These are phyloP conservation scores for Drosophila tripunctata DNA, from an alignment of 2,888 invertebrate species.

Conservation along the genomic window DNA sequence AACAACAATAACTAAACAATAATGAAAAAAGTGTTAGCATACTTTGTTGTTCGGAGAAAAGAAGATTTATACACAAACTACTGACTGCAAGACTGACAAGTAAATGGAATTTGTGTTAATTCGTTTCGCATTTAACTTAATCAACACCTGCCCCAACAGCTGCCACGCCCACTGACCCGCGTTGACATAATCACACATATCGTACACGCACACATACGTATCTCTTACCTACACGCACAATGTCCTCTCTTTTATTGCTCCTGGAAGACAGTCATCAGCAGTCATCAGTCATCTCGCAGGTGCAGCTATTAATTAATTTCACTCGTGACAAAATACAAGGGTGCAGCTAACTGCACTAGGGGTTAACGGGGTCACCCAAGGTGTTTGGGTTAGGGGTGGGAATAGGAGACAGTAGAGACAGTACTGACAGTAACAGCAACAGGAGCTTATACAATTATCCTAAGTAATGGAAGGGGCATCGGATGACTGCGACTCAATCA, in stretches of 20 bases:
- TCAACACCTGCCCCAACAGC: slow-evolving; percentile 41
- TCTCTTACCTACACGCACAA: slow-evolving; percentile 23
- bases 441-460: slow-evolving; percentile 49
- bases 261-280: slow-evolving; percentile 49
- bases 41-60: slow-evolving; percentile 48
- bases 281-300: slow-evolving; percentile 61
- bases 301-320: slow-evolving; percentile 58
- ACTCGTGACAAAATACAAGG: slow-evolving; percentile 13
- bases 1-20: slow-evolving; percentile 31
- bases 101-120: slow-evolving; percentile 36
- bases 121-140: slow-evolving; percentile 44
- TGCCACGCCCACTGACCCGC: slow-evolving; percentile 34
- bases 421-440: too few species aligned
- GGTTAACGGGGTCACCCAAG: background rate
- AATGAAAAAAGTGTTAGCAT: slow-evolving; percentile 65
- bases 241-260: slow-evolving; percentile 47
- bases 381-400: background rate
- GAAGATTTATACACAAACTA: slow-evolving; percentile 46
- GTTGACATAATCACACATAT: slow-evolving; percentile 39
- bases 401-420: background rate
- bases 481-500: slow-evolving; percentile 17
- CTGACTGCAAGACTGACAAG: background rate
- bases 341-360: slow-evolving; percentile 21
- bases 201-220: too few species aligned
- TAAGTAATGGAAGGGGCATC: slow-evolving; percentile 65